phyloP scores from a whole-genome alignment of 2,113 vertebrate species.

The Microtus richardsoni region DNA sequence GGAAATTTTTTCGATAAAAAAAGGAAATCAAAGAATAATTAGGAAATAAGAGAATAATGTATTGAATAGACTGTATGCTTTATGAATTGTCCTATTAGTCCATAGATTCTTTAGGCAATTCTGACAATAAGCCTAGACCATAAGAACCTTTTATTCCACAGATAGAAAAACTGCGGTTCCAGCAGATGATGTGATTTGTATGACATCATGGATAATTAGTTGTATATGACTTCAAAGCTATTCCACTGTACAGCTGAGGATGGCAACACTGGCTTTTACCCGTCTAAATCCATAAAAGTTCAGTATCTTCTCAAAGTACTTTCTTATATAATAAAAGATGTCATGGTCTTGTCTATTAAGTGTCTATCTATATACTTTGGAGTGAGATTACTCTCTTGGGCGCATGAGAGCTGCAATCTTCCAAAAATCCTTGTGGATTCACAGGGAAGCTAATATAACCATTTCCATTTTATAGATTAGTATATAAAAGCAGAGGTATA shows the following conservation, averaged over 20 bases:
- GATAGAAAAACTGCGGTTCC: neutral
- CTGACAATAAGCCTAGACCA: neutral
- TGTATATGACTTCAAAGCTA: neutral
- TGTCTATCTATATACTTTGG: neutral
- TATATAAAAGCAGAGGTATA: neutral
- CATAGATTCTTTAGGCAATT: neutral
- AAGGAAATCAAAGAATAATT: neutral
- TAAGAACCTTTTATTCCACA: slow-evolving; percentile 11
- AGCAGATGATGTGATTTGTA: neutral
- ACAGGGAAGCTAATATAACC: neutral
- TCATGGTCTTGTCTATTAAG: neutral
- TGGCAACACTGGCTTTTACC: neutral
- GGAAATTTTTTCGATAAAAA: too few relatives aligned
- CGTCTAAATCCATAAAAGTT: neutral
- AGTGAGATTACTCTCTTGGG: neutral
- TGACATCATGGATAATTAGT: neutral
- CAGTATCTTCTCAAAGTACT: neutral
- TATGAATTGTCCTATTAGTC: neutral
- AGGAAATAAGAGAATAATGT: neutral
- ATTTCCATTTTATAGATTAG: slow-evolving; percentile 27
- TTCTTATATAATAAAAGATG: neutral
- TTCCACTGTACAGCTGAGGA: neutral
- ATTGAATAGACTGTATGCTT: neutral
- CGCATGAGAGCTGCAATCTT: neutral
- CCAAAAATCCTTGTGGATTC: neutral